Conservation (phyloP, 2,888 invertebrate genomes). For the Drosophila hawaiiensis region DNA sequence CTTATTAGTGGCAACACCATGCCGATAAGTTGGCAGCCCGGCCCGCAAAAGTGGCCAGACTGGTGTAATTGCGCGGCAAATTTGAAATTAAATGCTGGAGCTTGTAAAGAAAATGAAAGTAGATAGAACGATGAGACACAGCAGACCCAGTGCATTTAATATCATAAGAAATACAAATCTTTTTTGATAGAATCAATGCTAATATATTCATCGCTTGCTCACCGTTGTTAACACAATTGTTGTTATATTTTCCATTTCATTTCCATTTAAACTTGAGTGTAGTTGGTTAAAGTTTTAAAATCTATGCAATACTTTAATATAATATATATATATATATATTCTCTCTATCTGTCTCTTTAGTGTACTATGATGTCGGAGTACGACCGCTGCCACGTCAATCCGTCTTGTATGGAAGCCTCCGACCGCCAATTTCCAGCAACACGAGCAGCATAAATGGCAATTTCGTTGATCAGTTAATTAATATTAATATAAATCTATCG, state of each 20-base stretch:
- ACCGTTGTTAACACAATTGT: not conserved
- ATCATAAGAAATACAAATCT: not conserved
- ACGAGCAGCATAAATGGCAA: slow-evolving; percentile 13
- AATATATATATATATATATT: not conserved
- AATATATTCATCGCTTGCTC: not conserved
- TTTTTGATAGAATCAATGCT: not conserved
- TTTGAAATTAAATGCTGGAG: not conserved
- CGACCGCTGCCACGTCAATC: slow-evolving; percentile 72
- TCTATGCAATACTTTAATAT: not conserved
- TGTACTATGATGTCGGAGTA: slow-evolving; percentile 84
- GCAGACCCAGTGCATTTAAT: not conserved
- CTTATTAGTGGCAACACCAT: not conserved
- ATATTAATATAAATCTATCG: slow-evolving; percentile 86
- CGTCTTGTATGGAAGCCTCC: slow-evolving; percentile 68
- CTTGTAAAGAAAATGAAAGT: not conserved
- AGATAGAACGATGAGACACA: not conserved
- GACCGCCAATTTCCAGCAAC: slow-evolving; percentile 56
- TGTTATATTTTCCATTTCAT: not conserved
- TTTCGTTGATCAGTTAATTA: slow-evolving; percentile 65
- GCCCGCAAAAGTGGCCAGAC: not conserved
- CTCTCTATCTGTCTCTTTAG: slow-evolving; percentile 51
- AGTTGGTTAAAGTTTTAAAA: not conserved
- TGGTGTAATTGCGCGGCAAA: not conserved
- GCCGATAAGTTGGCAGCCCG: not conserved
- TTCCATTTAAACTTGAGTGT: not conserved